Base-by-base conservation (phyloP, 2,888 invertebrate genomes). In the Dione vanillae region DNA sequence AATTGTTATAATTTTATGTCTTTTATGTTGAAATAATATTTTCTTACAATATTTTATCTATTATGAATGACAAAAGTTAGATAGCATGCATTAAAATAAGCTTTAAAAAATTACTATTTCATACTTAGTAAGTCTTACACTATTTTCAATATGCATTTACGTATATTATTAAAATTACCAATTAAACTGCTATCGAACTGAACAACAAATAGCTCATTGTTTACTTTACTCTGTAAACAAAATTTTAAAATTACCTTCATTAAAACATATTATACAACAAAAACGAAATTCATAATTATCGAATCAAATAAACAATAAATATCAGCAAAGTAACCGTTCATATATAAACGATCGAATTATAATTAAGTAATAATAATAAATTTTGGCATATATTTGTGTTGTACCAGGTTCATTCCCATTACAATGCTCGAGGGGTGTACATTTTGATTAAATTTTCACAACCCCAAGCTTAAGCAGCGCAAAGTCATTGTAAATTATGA, bases 371-470 rank as follows among this genome's bases (percentile, higher is more conserved):
- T 61, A 61, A 61, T 61, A 61, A 61, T 61, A 61, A 45, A 61
- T 61, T 61, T 49, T 45, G 27, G 27, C 35, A 61, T 61, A 61
- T 45, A 61, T 61, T 61, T 35, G 45, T 27, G 35, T 45, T 45
- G 19, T 61, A 62, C 69, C 79, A 78, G 80, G 80, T 78, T 78
- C 77, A 85, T 82, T 82, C 86, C 27, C 78, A 83, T 88, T 85
- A 85, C 81, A 82, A 90, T 88, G 84, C 89, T 79, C 89, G 80
- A 86, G 87, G 90, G 85, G 82, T 82, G 81, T 81, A 88, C 85
- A 90, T 92, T 90, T 91, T 91, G 91, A 91, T 92, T 92, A 91
- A 90, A 91, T 89, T 91, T 92, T 90, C 89, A 91, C 87, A 88
- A 86, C 85, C 83, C 81, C 81, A 79, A 82, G 86, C 84, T 85